Evolutionary conservation across 2,797 vertebrate genomes (phyloP), one percentile per base, ranked within the genome.

Genomic region (Fistularia commersonii): DNA sequence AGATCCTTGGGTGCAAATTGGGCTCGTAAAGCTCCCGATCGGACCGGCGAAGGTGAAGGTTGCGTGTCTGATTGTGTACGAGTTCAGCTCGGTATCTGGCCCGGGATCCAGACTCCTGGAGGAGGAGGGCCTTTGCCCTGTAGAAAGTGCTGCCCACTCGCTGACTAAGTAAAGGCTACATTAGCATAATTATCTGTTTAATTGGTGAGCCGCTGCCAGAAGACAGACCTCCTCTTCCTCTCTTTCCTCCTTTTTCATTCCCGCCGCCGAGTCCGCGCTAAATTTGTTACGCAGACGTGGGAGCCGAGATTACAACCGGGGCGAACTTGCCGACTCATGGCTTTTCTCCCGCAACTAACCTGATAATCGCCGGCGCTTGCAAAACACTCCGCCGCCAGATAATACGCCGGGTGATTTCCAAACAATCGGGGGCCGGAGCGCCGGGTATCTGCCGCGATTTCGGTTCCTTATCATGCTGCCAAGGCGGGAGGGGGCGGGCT

Each of bases 111-210:
- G n/a, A n/a, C n/a, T n/a, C n/a, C n/a, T n/a, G n/a, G n/a, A n/a
- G n/a, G n/a, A n/a, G n/a, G n/a, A n/a, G n/a, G n/a, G n/a, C 34
- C 74, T 76, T 76, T 79, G 76, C 74, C 74, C 78, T 32, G 57
- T 70, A 72, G 79, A 71, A 81, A 72, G 59, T 54, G 33, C 80
- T 87, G 86, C 90, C 90, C 86, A 90, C 87, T 88, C 79, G 64
- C 86, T 90, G 87, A 90, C 88, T 89, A 87, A 90, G 86, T 89
- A 91, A 92, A 91, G 88, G 89, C 88, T 85, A 88, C 87, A 90
- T 92, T 90, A 89, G 86, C 89, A 92, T 91, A 90, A 91, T 90
- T 87, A 86, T 89, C 87, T 81, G 68, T 89, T 88, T 90, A 91
- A 90, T 91, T 91, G 91, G 79, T 62, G 71, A 69, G 74, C 74